Evolutionary conservation across 1,140 invertebrate genomes (phyloP), one percentile per base, ranked within the genome.

Genomic region (Trinorchestia longiramus): DNA sequence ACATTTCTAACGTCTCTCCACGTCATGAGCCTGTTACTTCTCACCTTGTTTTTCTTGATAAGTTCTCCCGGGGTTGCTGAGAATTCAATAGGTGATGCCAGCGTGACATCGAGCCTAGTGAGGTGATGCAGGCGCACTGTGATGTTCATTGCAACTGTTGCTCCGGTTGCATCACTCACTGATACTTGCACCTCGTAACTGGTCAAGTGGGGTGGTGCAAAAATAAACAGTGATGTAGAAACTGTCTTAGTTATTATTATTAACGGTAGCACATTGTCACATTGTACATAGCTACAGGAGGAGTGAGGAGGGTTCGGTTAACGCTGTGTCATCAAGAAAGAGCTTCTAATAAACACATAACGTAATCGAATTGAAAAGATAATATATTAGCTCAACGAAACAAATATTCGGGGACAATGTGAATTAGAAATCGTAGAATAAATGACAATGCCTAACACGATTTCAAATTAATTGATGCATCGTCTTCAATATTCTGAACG

Each of bases 141-240:
- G 92, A 94, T 94, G 92, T 94, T 94, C 43, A 94, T 40, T 0
- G 92, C 44, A 15, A 94, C 92, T 47, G 92, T 28, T 42, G 92
- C 40, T 42, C 92, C 44, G 0, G 92, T 94, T 0, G 44, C 92
- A 36, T 94, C 92, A 47, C 92, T 94, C 44, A 94, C 92, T 36
- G 92, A 94, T 40, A 94, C 92, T 40, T 94, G 92, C 44, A 94
- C 44, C 44, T 94, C 92, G 43, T 94, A 94, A 23, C 92, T 94
- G 43, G 3, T 23, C 62, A 36, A 77, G 28, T 3, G 62, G 28
- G 62, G 28, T 11, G 62, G 62, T 3, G 36, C 15, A 53, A 53
- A 19, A 19, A 6, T 19, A 53, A 53, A 19, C 6, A 53, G 47
- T 53, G 47, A 53, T 6, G 47, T 8, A 53, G 47, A 19, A 53